These are phyloP conservation scores for Cephus cinctus DNA, from an alignment of 1,140 invertebrate genomes.

Conservation along the genomic window DNA sequence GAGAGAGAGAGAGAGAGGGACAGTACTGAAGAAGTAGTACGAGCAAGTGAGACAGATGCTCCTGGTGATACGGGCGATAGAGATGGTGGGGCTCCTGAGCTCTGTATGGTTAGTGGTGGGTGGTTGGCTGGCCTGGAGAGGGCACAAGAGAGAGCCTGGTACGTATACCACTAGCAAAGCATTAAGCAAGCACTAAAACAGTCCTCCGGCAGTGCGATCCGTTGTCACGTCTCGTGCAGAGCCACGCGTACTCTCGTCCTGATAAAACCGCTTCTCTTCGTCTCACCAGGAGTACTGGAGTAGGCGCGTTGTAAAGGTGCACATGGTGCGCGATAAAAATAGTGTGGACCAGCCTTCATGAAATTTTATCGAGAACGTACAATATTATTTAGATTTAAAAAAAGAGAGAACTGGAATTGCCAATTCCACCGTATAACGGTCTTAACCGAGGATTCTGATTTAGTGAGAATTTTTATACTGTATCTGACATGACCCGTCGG, in stretches of 20 bases:
- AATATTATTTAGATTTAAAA: too few relatives aligned
- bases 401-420: too few relatives aligned
- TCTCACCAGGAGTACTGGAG: conserved; percentile 16
- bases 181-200: conserved; percentile 39
- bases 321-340: conserved; percentile 20
- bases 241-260: conserved; percentile 12
- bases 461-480: too few relatives aligned
- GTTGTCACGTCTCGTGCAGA: conserved; percentile 29
- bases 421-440: too few relatives aligned
- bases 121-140: too few relatives aligned
- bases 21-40: conserved; percentile 16
- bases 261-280: conserved; percentile 27
- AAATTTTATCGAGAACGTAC: too few relatives aligned
- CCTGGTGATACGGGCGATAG: conserved; percentile 8
- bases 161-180: conserved; percentile 35
- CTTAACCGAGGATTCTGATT: too few relatives aligned
- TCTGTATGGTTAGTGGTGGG: too few relatives aligned
- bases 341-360: too few relatives aligned
- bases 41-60: conserved; percentile 23
- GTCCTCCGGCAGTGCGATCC: conserved; percentile 38
- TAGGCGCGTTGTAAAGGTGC: conserved; percentile 19
- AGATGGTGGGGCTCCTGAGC: conserved; percentile 21
- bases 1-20: background rate
- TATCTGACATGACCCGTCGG: too few relatives aligned
- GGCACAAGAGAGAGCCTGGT: too few relatives aligned